phyloP scores from a whole-genome alignment of 1,140 invertebrate genomes.

The Neodiprion lecontei region DNA sequence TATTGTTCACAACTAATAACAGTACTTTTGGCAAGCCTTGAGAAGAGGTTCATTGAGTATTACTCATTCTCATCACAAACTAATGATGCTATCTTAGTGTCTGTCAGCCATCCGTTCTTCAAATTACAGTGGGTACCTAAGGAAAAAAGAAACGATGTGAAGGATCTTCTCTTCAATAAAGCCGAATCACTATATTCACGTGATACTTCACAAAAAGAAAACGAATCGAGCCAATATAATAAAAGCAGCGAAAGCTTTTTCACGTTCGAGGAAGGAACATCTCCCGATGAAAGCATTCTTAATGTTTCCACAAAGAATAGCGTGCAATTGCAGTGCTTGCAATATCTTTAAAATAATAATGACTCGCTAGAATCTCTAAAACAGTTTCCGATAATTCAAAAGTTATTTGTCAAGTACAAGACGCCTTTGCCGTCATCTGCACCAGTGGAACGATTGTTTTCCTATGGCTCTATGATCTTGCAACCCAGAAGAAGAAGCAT shows the following conservation, averaged over 20 bases:
- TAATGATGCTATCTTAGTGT: constrained; percentile 27
- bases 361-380: constrained; percentile 15
- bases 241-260: not conserved
- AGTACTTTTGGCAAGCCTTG: not conserved
- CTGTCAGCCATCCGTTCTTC: constrained; percentile 27
- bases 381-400: constrained; percentile 18
- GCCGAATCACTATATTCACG: not conserved
- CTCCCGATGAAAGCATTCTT: not conserved
- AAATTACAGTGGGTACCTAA: constrained; percentile 24
- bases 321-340: constrained; percentile 21
- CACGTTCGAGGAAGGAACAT: not conserved
- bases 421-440: constrained; percentile 15
- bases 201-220: not conserved
- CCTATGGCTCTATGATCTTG: not conserved
- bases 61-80: constrained; percentile 4
- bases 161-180: not conserved
- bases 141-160: not conserved
- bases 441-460: constrained; percentile 3
- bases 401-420: not conserved
- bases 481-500: not conserved
- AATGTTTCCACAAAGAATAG: constrained; percentile 19
- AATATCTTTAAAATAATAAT: constrained; percentile 23
- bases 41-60: constrained; percentile 12
- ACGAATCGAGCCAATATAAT: not conserved
- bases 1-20: constrained; percentile 1